Base-by-base conservation (phyloP, 2,888 invertebrate species). In the Dolichopus griseipennis region DNA sequence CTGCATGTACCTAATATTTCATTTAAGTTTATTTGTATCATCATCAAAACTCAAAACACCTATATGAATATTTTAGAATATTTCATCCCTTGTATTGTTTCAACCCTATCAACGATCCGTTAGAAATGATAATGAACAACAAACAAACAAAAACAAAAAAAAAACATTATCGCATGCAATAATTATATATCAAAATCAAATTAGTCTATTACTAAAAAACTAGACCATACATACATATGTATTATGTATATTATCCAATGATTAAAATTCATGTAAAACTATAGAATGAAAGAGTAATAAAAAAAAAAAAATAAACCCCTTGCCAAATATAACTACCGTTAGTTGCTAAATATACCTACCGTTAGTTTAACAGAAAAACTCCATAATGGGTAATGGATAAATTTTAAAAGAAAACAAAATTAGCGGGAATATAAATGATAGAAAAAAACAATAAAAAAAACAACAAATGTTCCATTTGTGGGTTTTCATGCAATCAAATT, bases 401-500 rank as follows among this genome's bases (percentile, higher is more conserved):
- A 15, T 10, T 10, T 10, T 18, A 52, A 52, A 52, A 52, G 15
- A 12, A 52, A 18, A n/a, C n/a, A 52, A 18, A 52, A 52, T 52
- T 52, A 18, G 52, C n/a, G 52, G 52, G 52, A 52, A 52, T 12
- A 18, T 12, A 18, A 27, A 27, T 7, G 18, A 18, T 9, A 52
- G 18, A 52, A 18, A 15, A 18, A n/a, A n/a, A n/a, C n/a, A n/a
- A n/a, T n/a, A n/a, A n/a, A n/a, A n/a, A n/a, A n/a, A n/a, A n/a
- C n/a, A n/a, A n/a, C n/a, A n/a, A 52, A 52, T 52, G 52, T 52
- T 52, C 8, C 52, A 52, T 52, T 52, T 52, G 52, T 18, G 52
- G 52, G 52, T 52, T 52, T 18, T 52, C 52, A n/a, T 52, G 52
- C 52, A 52, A 52, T 52, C 52, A 52, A 52, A 52, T 52, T 52